Base-by-base conservation (phyloP, 1,140 invertebrate species). In the Drosophila prosaltans region DNA sequence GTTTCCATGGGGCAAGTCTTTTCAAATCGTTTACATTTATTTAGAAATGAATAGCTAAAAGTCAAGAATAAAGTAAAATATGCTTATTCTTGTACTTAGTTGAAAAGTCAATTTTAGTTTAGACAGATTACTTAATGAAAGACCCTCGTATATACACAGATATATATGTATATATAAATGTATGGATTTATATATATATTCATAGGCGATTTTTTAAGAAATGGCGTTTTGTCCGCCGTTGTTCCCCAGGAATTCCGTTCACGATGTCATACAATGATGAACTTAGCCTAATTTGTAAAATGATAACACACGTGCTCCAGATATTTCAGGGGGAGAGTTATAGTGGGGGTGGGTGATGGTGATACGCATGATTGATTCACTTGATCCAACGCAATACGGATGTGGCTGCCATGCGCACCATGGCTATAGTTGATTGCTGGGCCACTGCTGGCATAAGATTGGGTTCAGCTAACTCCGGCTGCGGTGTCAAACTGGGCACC, bases 321-420 rank as follows among this genome's bases (percentile, higher is more conserved):
- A 65, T 64, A 60, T 69, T 24, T 51, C 45, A 51, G 73, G 65
- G 40, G 60, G 16, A 36, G 45, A 45, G 54, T 26, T 21, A 10
- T 7, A 5, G 4, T 26, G 58, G 40, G 57, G 57, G 40, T 63
- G 68, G 70, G 58, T 63, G 16, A 69, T 57, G 39, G 30, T 9
- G 8, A 51, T 21, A 51, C 16, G 21, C 24, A 54, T 26, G 39
- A 3, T 32, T 32, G 24, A 51, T 67, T 88, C 57, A 92, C 74
- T 91, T 91, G 39, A 91, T 91, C 91, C 90, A 91, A 57, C 94
- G 93, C 93, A 95, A 95, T 65, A 95, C 93, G 8, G 95, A 95
- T 28, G 94, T 94, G 74, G 78, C 95, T 93, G 82, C 94, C 94
- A 71, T 95, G 94, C 36, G 94, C 94, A 95, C 94, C 92, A 95